phyloP scores from a whole-genome alignment of 1,140 invertebrate genomes.

The Bombus pascuorum region DNA sequence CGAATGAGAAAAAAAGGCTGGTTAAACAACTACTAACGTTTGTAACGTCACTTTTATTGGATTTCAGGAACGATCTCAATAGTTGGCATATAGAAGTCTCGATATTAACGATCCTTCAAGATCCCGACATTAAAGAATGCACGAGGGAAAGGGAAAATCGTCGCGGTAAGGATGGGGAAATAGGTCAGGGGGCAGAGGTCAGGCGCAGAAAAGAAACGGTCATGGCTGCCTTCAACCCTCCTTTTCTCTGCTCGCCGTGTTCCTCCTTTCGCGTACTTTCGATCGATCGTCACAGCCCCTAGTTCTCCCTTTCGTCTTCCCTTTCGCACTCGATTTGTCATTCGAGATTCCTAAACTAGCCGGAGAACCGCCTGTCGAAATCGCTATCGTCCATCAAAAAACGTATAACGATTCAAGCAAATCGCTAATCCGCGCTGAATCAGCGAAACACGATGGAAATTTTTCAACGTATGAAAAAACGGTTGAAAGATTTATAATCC shows the following conservation, averaged over 20 bases:
- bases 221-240: constrained; percentile 46
- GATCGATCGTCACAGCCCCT: constrained; percentile 40
- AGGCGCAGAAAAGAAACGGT: constrained; percentile 55
- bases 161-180: constrained; percentile 18
- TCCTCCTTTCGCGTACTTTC: background rate
- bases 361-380: background rate
- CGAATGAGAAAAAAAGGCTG: background rate
- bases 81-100: background rate
- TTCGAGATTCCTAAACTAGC: background rate
- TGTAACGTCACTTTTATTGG: background rate
- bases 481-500: background rate
- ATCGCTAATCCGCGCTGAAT: background rate
- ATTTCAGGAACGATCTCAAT: background rate
- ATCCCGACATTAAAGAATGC: background rate
- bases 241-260: background rate
- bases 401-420: background rate
- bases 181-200: constrained; percentile 59
- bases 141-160: background rate
- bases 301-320: constrained; percentile 34
- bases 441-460: background rate
- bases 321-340: constrained; percentile 50
- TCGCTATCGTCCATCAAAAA: constrained; percentile 21
- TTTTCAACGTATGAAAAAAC: background rate
- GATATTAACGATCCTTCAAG: background rate
- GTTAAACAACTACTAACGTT: background rate